Conservation (phyloP, 2,113 vertebrate genomes). For the Myrmophylax atrothorax region DNA sequence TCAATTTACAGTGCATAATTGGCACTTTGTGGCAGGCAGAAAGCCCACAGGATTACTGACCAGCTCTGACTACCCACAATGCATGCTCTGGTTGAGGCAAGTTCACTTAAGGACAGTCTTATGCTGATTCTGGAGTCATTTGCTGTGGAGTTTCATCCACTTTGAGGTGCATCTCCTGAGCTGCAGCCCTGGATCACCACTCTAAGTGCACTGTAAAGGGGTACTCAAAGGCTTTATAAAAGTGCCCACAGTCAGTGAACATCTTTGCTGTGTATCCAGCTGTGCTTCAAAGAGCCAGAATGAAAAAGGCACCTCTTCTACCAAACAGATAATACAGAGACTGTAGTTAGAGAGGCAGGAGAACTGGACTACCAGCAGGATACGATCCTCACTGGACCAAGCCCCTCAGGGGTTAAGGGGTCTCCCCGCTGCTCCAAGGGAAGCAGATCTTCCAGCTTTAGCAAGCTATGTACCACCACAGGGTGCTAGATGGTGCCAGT, state of each 20-base stretch:
- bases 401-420: neutral
- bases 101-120: neutral
- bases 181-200: neutral
- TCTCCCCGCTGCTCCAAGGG: neutral
- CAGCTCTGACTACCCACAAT: accelerated
- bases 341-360: neutral
- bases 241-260: neutral
- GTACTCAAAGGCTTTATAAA: neutral
- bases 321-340: neutral
- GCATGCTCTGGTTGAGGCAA: neutral
- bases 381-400: accelerated
- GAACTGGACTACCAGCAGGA: neutral
- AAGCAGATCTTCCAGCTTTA: neutral
- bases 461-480: neutral
- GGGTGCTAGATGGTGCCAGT: neutral
- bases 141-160: neutral
- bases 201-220: neutral
- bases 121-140: neutral
- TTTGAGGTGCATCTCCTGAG: neutral
- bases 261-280: neutral
- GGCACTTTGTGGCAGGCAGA: neutral
- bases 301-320: neutral
- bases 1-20: neutral
- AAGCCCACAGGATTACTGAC: neutral
- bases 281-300: neutral